Evolutionary conservation across 2,888 invertebrate genomes (phyloP), one percentile per base, ranked within the genome.

Genomic region (Schizotus pectinicornis): DNA sequence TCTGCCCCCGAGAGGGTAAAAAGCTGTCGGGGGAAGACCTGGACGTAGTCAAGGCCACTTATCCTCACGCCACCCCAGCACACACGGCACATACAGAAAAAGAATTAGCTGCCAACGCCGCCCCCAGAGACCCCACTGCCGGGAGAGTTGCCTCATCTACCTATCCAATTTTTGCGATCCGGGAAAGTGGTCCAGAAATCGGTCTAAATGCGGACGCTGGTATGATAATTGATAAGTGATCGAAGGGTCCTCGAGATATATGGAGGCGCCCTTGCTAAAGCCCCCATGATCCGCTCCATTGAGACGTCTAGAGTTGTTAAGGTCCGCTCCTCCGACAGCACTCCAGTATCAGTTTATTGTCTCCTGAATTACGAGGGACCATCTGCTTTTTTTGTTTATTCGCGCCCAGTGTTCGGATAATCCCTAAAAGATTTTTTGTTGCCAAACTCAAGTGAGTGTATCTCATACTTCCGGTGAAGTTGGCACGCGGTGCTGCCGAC

Each of bases 291-390:
- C 50, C 59, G 59, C 59, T 59, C 59, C 45, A 59, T 59, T 59
- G 59, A 59, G 54, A 54, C 52, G 59, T 59, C 59, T 54, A 45
- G 50, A 49, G 59, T 41, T 59, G 59, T 59, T 59, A 59, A 54
- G 46, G 50, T 59, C 54, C 41, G 43, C 59, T 49, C 34, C 43
- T 50, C 49, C 50, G 54, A 54, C 59, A 54, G 34, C 59, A 39
- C 59, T 54, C 45, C 36, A 49, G 53, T 49, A 58, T 42, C 58
- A 57, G 52, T 43, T 43, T 58, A 53, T 59, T 59, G 54, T 59
- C 54, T 54, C 48, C 31, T n/a, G 46, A 59, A 54, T 59, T 59
- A 59, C 45, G 47, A 38, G 45, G 50, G 45, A 49, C 41, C 43
- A 39, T 39, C 38, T 41, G 39, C 34, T 31, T 54, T 56, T 56